Conservation (phyloP, 2,113 vertebrate genomes). For the Galeopterus variegatus region DNA sequence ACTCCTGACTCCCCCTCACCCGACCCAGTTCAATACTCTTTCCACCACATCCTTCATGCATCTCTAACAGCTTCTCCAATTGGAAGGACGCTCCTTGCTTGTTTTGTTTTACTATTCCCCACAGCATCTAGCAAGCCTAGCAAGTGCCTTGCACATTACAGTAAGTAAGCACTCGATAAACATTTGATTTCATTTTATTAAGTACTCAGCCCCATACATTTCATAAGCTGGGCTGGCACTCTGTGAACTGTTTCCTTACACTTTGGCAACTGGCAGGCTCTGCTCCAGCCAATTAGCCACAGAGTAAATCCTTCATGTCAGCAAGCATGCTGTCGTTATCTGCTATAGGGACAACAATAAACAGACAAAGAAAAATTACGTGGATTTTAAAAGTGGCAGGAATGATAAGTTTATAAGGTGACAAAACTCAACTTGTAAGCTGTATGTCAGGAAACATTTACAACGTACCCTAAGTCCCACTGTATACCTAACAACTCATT, state of each 20-base stretch:
- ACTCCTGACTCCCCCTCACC: background rate
- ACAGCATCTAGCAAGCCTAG: background rate
- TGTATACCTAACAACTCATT: background rate
- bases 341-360: background rate
- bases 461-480: background rate
- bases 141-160: background rate
- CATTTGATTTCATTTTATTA: constrained; percentile 19
- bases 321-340: background rate
- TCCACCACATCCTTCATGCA: background rate
- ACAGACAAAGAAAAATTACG: background rate
- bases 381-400: background rate
- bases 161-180: constrained; percentile 43
- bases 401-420: background rate
- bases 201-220: background rate
- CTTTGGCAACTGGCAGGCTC: background rate
- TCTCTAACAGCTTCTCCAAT: constrained; percentile 31
- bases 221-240: background rate
- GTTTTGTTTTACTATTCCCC: background rate
- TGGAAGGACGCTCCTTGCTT: background rate
- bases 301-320: background rate
- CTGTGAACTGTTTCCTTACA: background rate
- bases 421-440: constrained; percentile 16
- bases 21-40: constrained; percentile 16
- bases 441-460: constrained; percentile 15
- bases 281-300: background rate